Percentiles rank a stretch among this genome's conserved stretches.
These are phyloP conservation scores for Drosophila melanica DNA, from an alignment of 1,140 invertebrate species.

Conservation along the genomic window DNA sequence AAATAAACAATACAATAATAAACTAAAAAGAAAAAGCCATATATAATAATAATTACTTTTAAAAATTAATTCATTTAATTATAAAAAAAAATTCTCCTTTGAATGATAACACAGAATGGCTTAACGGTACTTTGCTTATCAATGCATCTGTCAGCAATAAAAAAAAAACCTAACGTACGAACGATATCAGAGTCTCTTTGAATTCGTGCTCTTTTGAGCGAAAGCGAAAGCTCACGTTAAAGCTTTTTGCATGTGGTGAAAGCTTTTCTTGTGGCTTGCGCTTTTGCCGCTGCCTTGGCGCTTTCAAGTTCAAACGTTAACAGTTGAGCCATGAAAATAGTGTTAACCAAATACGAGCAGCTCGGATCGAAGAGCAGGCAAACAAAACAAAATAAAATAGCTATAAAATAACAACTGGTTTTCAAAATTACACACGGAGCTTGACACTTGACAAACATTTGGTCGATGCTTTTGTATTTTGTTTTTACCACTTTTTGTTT, in stretches of 20 bases:
- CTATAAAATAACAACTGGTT: conserved; percentile 62
- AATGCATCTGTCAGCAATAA: neutral
- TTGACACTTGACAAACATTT: conserved; percentile 54
- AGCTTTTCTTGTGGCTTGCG: conserved; percentile 11
- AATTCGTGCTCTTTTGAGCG: no score
- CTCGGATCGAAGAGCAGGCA: conserved; percentile 28
- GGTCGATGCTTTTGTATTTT: conserved; percentile 43
- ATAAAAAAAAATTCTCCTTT: no score
- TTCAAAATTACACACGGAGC: conserved; percentile 35
- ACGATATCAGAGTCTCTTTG: no score
- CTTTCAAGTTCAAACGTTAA: conserved; percentile 68
- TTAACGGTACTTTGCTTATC: conserved; percentile 3
- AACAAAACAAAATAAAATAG: conserved; percentile 38
- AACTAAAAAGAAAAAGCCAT: no score
- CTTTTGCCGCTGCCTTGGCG: conserved; percentile 6
- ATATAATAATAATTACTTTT: no score
- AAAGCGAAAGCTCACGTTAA: neutral
- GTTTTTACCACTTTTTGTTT: neutral
- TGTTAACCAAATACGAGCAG: conserved; percentile 64
- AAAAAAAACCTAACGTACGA: no score
- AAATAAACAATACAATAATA: no score
- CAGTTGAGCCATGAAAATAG: conserved; percentile 70
- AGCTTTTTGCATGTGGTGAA: conserved; percentile 10
- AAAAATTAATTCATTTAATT: no score
- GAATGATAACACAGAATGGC: no score